Percentiles rank a stretch among this genome's conserved stretches.
These are phyloP conservation scores for Monodelphis domestica DNA, from an alignment of 2,797 vertebrate species.

Conservation along the genomic window DNA sequence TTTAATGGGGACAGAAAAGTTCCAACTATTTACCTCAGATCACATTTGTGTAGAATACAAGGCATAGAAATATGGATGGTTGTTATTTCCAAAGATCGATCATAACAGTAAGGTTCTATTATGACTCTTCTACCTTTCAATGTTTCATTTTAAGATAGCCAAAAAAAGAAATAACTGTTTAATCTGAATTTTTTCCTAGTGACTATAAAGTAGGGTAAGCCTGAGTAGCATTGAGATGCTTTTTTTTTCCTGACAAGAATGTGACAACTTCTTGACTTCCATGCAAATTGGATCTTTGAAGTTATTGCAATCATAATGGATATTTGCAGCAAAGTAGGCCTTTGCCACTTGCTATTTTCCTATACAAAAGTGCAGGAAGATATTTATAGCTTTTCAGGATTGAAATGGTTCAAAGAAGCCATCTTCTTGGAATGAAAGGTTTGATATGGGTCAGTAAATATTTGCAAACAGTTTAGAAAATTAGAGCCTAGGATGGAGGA, in stretches of 20 bases:
- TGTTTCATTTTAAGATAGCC: background rate
- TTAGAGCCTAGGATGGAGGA: background rate
- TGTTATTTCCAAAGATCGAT: background rate
- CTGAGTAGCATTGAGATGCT: background rate
- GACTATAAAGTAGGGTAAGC: background rate
- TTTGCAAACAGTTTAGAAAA: conserved; percentile 45
- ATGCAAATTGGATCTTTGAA: background rate
- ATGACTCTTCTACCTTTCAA: background rate
- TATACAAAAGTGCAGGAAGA: background rate
- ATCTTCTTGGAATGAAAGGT: background rate
- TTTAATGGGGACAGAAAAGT: background rate
- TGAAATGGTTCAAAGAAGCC: background rate
- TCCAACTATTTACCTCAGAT: background rate
- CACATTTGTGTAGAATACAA: background rate
- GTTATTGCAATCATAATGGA: conserved; percentile 48
- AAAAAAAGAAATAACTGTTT: background rate
- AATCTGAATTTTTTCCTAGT: background rate
- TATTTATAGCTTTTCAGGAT: conserved; percentile 53
- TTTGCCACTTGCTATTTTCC: conserved; percentile 44
- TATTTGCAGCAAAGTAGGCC: conserved; percentile 57
- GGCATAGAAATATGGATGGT: background rate
- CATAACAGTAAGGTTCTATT: background rate
- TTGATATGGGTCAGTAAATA: conserved; percentile 45
- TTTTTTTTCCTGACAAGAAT: background rate
- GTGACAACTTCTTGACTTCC: background rate